Evolutionary conservation across 2,888 invertebrate genomes (phyloP).

Genomic region (Ophraella communa): DNA sequence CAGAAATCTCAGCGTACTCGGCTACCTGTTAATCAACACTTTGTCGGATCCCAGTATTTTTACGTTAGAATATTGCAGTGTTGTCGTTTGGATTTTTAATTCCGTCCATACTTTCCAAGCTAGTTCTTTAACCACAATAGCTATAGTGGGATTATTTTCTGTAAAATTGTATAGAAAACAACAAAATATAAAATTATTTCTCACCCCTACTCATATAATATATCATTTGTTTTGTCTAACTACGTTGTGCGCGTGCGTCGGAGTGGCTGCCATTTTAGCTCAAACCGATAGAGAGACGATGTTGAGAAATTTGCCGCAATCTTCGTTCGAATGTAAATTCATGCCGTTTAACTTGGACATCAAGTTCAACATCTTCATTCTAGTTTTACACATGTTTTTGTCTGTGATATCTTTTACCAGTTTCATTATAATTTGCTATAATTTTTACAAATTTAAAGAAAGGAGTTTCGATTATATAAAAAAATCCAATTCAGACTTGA

Average conservation of each 20-base stretch:
- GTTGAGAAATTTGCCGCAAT: constrained; percentile 11
- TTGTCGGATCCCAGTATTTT: constrained; percentile 43
- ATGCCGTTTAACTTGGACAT: constrained; percentile 61
- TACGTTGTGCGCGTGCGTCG: constrained; percentile 63
- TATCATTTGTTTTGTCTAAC: constrained; percentile 64
- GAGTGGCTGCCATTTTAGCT: constrained; percentile 63
- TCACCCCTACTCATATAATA: constrained; percentile 58
- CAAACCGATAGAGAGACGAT: constrained; percentile 40
- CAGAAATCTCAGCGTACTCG: constrained; percentile 57
- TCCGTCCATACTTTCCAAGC: constrained; percentile 64
- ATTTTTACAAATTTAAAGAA: constrained; percentile 49
- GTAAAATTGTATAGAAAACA: constrained; percentile 54
- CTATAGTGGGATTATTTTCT: constrained; percentile 61
- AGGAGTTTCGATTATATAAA: constrained; percentile 56
- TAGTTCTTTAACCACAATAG: constrained; percentile 61
- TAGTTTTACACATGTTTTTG: constrained; percentile 63
- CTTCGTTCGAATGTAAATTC: constrained; percentile 55
- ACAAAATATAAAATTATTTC: constrained; percentile 54
- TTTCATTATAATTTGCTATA: constrained; percentile 56
- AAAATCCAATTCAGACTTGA: constrained; percentile 57
- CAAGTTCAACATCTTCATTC: constrained; percentile 62
- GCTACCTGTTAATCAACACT: constrained; percentile 55
- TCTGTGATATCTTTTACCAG: constrained; percentile 60
- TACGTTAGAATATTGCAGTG: constrained; percentile 58
- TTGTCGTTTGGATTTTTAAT: constrained; percentile 62